phyloP scores from a whole-genome alignment of 2,797 vertebrate genomes.

The Halcyon leucocephala region DNA sequence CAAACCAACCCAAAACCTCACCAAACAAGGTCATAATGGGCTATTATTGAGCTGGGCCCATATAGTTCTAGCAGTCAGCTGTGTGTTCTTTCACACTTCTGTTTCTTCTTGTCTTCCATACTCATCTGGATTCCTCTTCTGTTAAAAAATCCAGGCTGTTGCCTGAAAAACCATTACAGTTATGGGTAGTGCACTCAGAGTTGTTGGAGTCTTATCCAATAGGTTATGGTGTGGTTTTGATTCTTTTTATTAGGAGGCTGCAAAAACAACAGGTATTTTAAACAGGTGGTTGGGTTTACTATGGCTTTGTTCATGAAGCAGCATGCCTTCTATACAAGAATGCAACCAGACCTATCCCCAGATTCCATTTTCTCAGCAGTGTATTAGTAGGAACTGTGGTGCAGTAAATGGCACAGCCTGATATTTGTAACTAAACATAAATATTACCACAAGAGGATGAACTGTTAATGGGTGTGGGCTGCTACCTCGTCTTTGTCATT shows the following conservation, averaged over 20 bases:
- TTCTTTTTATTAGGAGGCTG: background rate
- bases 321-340: background rate
- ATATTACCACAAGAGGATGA: background rate
- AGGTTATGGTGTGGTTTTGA: background rate
- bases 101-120: background rate
- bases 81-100: background rate
- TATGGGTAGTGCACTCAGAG: rapidly evolving
- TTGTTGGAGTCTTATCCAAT: background rate
- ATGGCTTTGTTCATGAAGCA: background rate
- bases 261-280: background rate
- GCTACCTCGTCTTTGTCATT: background rate
- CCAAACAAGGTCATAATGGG: background rate
- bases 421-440: background rate
- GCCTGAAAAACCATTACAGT: background rate
- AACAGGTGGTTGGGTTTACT: background rate
- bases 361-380: background rate
- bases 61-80: background rate
- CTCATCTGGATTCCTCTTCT: background rate
- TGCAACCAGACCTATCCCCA: background rate
- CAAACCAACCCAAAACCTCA: too few relatives aligned
- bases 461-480: background rate
- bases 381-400: background rate
- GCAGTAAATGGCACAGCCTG: background rate
- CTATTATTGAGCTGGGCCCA: background rate
- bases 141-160: background rate